Conservation (phyloP, 2,888 invertebrate genomes). For the Lithophane ornitopus region DNA sequence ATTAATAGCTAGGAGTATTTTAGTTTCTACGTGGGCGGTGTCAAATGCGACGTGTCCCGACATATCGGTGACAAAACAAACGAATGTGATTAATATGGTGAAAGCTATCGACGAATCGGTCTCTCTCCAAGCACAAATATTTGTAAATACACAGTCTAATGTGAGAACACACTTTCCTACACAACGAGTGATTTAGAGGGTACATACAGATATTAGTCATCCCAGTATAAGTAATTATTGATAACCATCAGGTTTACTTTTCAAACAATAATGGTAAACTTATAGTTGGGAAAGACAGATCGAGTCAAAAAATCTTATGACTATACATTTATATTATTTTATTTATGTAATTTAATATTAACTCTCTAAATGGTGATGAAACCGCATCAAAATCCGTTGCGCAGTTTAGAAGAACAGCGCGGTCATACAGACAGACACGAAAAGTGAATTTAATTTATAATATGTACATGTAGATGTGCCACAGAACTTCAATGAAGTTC, state of each 20-base stretch:
- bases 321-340: too few species aligned
- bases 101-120: conserved; percentile 52
- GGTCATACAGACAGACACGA: too few species aligned
- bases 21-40: conserved; percentile 37
- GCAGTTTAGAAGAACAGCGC: too few species aligned
- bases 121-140: conserved; percentile 48
- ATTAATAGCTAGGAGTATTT: conserved; percentile 43
- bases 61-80: conserved; percentile 54
- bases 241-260: conserved; percentile 18
- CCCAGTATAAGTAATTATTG: neutral
- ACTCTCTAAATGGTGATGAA: too few species aligned
- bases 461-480: neutral
- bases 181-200: conserved; percentile 21
- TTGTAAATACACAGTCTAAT: conserved; percentile 52
- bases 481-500: neutral
- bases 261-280: conserved; percentile 14
- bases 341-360: too few species aligned
- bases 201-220: conserved; percentile 29
- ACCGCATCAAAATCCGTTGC: too few species aligned
- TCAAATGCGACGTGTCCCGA: conserved; percentile 27
- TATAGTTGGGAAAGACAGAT: conserved; percentile 5
- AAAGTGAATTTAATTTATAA: too few species aligned
- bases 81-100: conserved; percentile 54
- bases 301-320: neutral
- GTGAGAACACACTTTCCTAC: conserved; percentile 40